Evolutionary conservation across 30 jellyfish, hydroid and myxozoan genomes (phyloP).

Genomic region (Rhopilema esculentum): DNA sequence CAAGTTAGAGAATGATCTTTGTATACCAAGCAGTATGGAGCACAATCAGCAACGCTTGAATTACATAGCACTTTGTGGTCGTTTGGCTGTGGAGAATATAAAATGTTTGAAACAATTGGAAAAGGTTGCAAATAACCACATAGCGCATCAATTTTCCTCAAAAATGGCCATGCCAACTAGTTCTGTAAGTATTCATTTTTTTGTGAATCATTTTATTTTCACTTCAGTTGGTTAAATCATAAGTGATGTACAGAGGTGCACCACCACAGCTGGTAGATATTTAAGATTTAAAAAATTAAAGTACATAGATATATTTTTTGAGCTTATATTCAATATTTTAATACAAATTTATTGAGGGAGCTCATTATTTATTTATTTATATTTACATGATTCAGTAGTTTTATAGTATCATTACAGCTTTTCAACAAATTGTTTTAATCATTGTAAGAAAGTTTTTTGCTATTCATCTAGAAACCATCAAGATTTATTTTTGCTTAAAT

Average conservation of each 20-base stretch:
- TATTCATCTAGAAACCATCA: neutral
- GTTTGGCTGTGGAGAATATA: constrained; percentile 4
- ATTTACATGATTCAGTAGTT: neutral
- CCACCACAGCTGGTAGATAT: neutral
- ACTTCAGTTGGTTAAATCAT: neutral
- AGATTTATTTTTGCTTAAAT: neutral
- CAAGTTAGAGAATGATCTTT: neutral
- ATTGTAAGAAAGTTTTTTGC: neutral
- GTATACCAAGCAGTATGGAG: constrained; percentile 4
- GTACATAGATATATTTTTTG: neutral
- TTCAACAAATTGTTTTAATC: neutral
- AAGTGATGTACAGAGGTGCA: neutral
- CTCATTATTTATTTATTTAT: neutral
- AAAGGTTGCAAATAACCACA: constrained; percentile 8
- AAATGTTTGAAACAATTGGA: neutral
- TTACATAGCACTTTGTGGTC: constrained; percentile 7
- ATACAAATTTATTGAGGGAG: neutral
- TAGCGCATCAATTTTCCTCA: constrained; percentile 14
- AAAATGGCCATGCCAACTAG: neutral
- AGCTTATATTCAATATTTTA: neutral
- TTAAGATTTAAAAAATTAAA: neutral
- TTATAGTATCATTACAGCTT: neutral
- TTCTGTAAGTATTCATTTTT: neutral
- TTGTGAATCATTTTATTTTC: neutral
- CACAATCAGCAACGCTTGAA: constrained; percentile 21